Conservation (phyloP, 2,888 invertebrate species). For the Hemistola chrysoprasaria region DNA sequence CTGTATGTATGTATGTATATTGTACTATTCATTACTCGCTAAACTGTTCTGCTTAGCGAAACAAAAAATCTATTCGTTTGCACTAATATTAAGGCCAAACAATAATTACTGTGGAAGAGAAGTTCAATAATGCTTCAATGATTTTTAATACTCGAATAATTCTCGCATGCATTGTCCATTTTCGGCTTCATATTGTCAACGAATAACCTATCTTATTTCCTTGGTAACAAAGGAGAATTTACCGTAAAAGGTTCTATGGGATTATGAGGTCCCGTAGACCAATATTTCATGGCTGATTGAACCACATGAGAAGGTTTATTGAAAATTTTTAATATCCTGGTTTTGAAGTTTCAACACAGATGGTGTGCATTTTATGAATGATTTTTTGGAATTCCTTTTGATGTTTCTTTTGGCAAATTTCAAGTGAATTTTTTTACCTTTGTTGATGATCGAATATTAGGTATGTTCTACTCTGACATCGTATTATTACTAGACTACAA, state of each 20-base stretch:
- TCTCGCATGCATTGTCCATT: constrained; percentile 65
- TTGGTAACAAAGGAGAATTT: constrained; percentile 30
- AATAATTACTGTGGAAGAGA: constrained; percentile 70
- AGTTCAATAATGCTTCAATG: constrained; percentile 74
- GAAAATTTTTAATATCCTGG: constrained; percentile 30
- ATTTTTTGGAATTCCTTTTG: too few species aligned
- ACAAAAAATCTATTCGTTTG: not conserved
- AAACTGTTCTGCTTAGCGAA: too few species aligned
- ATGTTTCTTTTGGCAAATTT: too few species aligned
- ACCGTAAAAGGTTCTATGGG: constrained; percentile 1
- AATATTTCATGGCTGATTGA: constrained; percentile 48
- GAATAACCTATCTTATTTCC: constrained; percentile 26
- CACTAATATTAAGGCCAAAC: constrained; percentile 39
- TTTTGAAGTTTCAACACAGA: constrained; percentile 3
- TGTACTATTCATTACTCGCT: too few species aligned
- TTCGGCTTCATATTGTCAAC: constrained; percentile 33
- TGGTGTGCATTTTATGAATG: not conserved
- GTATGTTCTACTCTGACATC: too few species aligned
- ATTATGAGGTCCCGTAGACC: constrained; percentile 35
- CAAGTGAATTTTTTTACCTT: too few species aligned
- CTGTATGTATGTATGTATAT: too few species aligned
- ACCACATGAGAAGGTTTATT: constrained; percentile 35
- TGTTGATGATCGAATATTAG: too few species aligned
- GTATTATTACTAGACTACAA: too few species aligned
- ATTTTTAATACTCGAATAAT: constrained; percentile 77